phyloP scores from a whole-genome alignment of 1,140 invertebrate species.

The Dysdera silvatica region DNA sequence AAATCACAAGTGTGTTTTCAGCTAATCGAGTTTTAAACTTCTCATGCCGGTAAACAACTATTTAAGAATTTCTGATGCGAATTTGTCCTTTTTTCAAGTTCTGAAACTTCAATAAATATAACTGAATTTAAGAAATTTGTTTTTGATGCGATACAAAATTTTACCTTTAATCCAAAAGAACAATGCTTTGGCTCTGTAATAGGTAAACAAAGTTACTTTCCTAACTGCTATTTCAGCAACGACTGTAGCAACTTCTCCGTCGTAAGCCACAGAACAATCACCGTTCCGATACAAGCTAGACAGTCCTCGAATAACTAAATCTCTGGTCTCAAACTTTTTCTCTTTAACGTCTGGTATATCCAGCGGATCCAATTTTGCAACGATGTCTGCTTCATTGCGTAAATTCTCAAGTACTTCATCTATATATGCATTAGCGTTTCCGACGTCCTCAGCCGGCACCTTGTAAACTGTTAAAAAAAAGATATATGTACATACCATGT shows the following conservation, averaged over 20 bases:
- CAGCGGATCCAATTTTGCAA: conserved; percentile 17
- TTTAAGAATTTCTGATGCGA: too few species aligned
- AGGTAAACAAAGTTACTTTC: conserved; percentile 4
- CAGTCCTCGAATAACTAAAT: conserved; percentile 12
- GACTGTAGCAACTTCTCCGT: conserved; percentile 5
- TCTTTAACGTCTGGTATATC: conserved; percentile 21
- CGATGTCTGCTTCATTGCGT: conserved; percentile 12
- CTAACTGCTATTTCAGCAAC: conserved; percentile 16
- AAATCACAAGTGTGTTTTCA: too few species aligned
- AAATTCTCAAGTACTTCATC: conserved; percentile 22
- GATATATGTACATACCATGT: too few species aligned
- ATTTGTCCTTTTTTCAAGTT: too few species aligned
- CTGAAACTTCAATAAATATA: too few species aligned
- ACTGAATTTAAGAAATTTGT: too few species aligned
- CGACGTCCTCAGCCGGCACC: too few species aligned
- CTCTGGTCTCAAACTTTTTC: conserved; percentile 10
- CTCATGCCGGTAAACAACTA: too few species aligned
- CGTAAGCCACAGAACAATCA: conserved; percentile 19
- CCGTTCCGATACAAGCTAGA: conserved; percentile 19
- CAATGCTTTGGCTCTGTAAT: conserved; percentile 21
- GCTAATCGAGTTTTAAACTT: too few species aligned
- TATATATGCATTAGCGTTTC: conserved; percentile 24
- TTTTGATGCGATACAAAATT: too few species aligned
- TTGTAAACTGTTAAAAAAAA: too few species aligned
- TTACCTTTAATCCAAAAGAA: conserved; percentile 27